Conservation (phyloP, 1,140 invertebrate genomes). For the Paramacrobiotus metropolitanus region DNA sequence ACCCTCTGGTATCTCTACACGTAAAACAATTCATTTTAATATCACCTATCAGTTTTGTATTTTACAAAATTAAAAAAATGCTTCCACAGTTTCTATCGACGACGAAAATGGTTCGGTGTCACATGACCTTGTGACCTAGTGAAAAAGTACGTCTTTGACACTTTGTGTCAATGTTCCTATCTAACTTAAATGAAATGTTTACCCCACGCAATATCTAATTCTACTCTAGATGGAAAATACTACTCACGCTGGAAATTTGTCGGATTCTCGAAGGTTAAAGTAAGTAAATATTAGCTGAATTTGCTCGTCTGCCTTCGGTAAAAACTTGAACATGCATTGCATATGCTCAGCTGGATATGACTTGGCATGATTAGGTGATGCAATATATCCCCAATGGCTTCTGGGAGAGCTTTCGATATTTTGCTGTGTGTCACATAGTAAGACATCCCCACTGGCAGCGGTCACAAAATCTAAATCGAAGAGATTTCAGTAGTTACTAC, state of each 20-base stretch:
- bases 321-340: not conserved
- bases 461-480: too few species aligned
- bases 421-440: too few species aligned
- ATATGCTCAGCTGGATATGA: not conserved
- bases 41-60: too few species aligned
- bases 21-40: too few species aligned
- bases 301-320: not conserved
- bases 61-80: too few species aligned
- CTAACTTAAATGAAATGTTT: not conserved
- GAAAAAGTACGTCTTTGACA: not conserved
- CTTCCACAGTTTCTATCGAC: too few species aligned
- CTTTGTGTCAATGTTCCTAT: not conserved
- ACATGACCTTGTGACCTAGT: too few species aligned
- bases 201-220: not conserved
- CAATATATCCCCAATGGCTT: not conserved
- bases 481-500: too few species aligned
- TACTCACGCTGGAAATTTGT: not conserved
- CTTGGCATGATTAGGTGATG: not conserved
- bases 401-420: not conserved
- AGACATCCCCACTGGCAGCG: too few species aligned
- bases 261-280: constrained; percentile 1
- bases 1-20: too few species aligned
- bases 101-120: too few species aligned
- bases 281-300: not conserved
- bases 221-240: not conserved